phyloP scores from a whole-genome alignment of 2,797 vertebrate genomes.

The Parotocinclus haroldoi region DNA sequence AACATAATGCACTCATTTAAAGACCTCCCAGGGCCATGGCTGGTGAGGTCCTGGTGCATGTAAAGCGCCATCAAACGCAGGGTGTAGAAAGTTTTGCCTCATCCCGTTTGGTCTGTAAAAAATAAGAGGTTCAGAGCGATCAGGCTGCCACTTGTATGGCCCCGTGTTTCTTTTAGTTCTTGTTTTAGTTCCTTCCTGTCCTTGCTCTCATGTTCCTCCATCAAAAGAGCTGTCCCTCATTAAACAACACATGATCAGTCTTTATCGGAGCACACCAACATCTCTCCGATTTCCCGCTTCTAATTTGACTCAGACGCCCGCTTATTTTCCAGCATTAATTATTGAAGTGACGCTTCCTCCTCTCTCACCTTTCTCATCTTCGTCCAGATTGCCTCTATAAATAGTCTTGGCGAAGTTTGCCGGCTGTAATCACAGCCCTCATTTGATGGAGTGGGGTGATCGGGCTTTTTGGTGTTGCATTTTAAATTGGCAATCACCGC shows the following conservation, averaged over 20 bases:
- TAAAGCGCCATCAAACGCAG: too few relatives aligned
- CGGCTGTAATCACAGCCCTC: constrained; percentile 32
- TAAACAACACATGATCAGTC: constrained; percentile 23
- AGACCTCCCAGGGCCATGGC: too few relatives aligned
- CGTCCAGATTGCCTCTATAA: constrained; percentile 44
- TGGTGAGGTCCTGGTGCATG: too few relatives aligned
- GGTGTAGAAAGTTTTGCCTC: too few relatives aligned
- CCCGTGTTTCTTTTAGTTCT: neutral
- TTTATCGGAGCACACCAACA: constrained; percentile 38
- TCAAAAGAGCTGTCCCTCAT: constrained; percentile 10
- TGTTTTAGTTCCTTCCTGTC: neutral
- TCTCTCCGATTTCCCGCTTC: neutral
- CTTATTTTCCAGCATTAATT: constrained; percentile 1
- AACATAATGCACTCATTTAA: too few relatives aligned
- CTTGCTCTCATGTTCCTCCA: neutral
- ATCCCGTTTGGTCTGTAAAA: too few relatives aligned
- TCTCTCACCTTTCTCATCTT: neutral
- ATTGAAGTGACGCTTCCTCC: neutral
- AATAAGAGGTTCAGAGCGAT: neutral
- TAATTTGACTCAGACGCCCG: neutral
- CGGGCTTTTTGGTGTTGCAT: constrained; percentile 24
- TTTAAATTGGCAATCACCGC: constrained; percentile 27
- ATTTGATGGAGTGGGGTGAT: constrained; percentile 19
- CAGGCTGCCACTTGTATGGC: neutral
- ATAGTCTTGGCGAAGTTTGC: constrained; percentile 40